Percentiles rank a stretch among this genome's conserved stretches.
phyloP scores from a whole-genome alignment of 2,113 vertebrate species.

The Rousettus leschenaultii region DNA sequence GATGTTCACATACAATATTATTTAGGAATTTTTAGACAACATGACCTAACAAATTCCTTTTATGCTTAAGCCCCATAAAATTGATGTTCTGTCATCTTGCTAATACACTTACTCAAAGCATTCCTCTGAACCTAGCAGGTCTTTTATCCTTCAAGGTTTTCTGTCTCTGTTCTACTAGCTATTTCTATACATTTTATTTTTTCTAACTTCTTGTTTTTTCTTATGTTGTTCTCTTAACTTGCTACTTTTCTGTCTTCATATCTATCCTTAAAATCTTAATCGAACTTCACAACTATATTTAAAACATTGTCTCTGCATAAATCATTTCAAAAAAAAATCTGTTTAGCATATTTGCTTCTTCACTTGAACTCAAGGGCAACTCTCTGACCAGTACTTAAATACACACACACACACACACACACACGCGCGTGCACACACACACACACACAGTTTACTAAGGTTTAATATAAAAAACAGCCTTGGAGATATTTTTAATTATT shows the following conservation, averaged over 20 bases:
- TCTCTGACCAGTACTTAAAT: not conserved
- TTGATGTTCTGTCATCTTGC: not conserved
- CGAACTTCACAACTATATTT: not conserved
- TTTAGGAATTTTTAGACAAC: not conserved
- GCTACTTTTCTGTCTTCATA: not conserved
- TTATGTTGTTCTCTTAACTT: not conserved
- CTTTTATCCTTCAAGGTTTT: not conserved
- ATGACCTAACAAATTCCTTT: slow-evolving; percentile 4
- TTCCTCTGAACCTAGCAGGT: slow-evolving; percentile 6
- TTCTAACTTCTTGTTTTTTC: not conserved
- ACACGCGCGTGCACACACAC: too few species aligned
- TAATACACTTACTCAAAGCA: not conserved
- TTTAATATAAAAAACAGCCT: not conserved
- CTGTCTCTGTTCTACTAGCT: not conserved
- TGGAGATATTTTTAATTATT: not conserved
- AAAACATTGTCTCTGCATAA: slow-evolving; percentile 26
- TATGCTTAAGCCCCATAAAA: not conserved
- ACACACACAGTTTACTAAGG: not conserved
- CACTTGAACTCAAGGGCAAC: not conserved
- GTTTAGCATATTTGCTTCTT: not conserved
- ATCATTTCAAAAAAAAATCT: not conserved
- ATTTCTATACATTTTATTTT: not conserved
- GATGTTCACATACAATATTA: not conserved
- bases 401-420: too few species aligned
- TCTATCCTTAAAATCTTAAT: not conserved